Base-by-base conservation (phyloP, 1,140 invertebrate species). In the Bombus pascuorum region DNA sequence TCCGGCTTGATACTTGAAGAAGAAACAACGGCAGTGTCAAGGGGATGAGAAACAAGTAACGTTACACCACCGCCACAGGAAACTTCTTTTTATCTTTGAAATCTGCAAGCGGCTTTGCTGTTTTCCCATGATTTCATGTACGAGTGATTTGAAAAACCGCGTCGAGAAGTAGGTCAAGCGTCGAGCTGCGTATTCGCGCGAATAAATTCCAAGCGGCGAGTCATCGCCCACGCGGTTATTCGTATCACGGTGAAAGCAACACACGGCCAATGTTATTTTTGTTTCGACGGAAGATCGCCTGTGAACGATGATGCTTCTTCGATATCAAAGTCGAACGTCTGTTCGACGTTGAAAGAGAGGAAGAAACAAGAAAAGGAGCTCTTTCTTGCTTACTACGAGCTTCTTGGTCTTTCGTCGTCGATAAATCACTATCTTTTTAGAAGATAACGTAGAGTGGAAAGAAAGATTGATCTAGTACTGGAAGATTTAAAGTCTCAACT, bases 191-290 rank as follows among this genome's bases (percentile, higher is more conserved):
- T 68, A 62, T 72, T 22, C 79, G 53, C 47, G 53, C 70, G 70
- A 62, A 59, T 73, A 34, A 81, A 81, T 81, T 70, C 70, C 44
- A 25, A n/a, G 47, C 66, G 44, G 25, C 66, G 78, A 53, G 66
- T 25, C 25, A 25, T 73, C 34, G 79, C 79, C 68, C 77, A 80
- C 77, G 47, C 65, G 42, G n/a, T 73, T 81, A 81, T 62, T 81
- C 79, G 47, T 59, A 81, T 81, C 79, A 42, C 70, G 34, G 79
- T 59, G 79, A 81, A 81, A 81, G 79, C 70, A 39, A 53, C 34
- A 37, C 34, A 47, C 65, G 32, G 32, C 44, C 32, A 47, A 42
- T 59, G 47, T 72, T 81, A 81, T 81, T 81, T 72, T 81, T 62
- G 53, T 37, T 39, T 32, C 37, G 47, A 32, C 34, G 68, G 22